Evolutionary conservation across 2,888 invertebrate genomes (phyloP).

Genomic region (Drosophila affinis): DNA sequence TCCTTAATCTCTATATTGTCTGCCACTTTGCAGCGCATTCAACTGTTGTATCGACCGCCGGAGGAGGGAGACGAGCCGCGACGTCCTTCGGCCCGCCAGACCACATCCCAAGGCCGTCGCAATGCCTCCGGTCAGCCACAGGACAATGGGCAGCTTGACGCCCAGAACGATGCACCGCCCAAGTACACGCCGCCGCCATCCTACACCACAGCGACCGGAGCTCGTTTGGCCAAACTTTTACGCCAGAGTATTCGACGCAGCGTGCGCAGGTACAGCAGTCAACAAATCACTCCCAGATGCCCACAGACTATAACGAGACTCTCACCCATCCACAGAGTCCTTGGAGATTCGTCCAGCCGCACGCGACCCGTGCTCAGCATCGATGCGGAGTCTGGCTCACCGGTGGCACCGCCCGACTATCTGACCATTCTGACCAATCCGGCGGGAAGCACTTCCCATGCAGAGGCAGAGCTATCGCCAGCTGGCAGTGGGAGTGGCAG

Average conservation of each 20-base stretch:
- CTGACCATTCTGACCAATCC: constrained; percentile 70
- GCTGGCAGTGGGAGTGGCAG: background rate
- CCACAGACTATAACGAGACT: background rate
- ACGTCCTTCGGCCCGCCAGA: constrained; percentile 59
- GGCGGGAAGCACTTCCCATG: constrained; percentile 25
- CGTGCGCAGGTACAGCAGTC: constrained; percentile 86
- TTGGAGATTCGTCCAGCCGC: constrained; percentile 68
- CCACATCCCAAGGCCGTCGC: constrained; percentile 50
- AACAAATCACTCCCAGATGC: background rate
- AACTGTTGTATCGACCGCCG: constrained; percentile 91
- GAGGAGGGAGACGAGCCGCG: constrained; percentile 83
- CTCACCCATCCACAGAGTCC: constrained; percentile 51
- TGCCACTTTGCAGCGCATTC: constrained; percentile 87
- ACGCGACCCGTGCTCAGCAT: constrained; percentile 64
- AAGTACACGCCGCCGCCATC: constrained; percentile 97
- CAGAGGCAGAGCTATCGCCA: constrained; percentile 18
- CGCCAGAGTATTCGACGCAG: constrained; percentile 91
- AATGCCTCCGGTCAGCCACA: constrained; percentile 49
- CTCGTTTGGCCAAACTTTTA: constrained; percentile 89
- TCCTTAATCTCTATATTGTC: constrained; percentile 58
- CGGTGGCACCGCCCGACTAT: constrained; percentile 78
- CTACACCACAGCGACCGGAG: constrained; percentile 95
- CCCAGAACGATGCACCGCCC: constrained; percentile 91
- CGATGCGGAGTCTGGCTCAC: constrained; percentile 61
- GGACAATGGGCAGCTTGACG: constrained; percentile 49